Evolutionary conservation across 2,797 vertebrate species (phyloP), one percentile per base, ranked within the genome.

Genomic region (Menidia menidia): DNA sequence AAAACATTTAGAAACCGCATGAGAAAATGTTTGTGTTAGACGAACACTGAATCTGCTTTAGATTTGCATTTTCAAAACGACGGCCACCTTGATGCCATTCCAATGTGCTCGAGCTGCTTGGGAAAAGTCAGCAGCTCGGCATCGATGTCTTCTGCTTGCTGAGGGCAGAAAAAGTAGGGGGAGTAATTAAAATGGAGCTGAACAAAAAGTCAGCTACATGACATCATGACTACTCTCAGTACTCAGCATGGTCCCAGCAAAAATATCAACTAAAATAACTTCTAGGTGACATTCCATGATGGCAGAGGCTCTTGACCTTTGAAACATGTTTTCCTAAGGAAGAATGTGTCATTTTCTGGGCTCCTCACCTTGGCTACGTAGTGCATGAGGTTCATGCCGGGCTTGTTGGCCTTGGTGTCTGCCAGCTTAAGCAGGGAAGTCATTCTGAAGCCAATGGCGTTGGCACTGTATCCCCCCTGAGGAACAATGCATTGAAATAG

Each of bases 341-440:
- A 53, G n/a, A 15, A 50, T 4, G 15, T 19, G n/a, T 61, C n/a
- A 2, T 47, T 45, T 35, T 19, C 18, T 4, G 44, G 2, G 32
- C 39, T 62, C 45, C 87, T 93, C 83, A 96, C 95, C 95, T 94
- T 94, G 42, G 94, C 94, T 33, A 97, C 94, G 0, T 95, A 97
- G 81, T 96, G 96, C 94, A 96, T 90, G 43, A 96, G 95, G 79
- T 96, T 96, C 93, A 95, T 93, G 71, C 94, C 95, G 0, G 95
- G 95, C 75, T 92, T 93, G 80, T 95, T 96, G 73, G 95, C 95
- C 71, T 95, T 95, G 33, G 95, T 96, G 91, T 96, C 96, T 0
- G 93, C 94, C 68, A 96, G 85, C 51, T 93, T 94, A 19, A 96
- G 93, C 44, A 96, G 89, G 6, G 95, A 96, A 7, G 92, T 57